phyloP scores from a whole-genome alignment of 2,113 vertebrate species.

The Tachycineta bicolor region DNA sequence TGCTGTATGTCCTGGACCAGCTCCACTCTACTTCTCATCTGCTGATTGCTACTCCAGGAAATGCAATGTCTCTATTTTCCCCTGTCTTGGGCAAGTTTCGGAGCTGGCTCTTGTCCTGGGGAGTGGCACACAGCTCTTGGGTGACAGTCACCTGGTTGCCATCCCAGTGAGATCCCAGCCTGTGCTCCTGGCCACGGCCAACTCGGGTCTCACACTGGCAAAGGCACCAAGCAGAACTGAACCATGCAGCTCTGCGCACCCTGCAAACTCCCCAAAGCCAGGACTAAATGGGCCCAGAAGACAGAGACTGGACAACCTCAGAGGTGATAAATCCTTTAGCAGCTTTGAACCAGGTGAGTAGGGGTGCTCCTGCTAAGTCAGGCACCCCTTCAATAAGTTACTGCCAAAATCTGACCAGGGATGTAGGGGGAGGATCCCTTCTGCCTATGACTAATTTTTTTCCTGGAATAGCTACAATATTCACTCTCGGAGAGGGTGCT shows the following conservation, averaged over 20 bases:
- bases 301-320: background rate
- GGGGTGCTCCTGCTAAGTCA: background rate
- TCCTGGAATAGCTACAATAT: background rate
- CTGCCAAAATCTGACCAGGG: background rate
- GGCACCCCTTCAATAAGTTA: background rate
- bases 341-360: background rate
- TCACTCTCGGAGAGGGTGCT: background rate
- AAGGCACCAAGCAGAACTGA: background rate
- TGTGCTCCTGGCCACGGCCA: background rate
- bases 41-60: background rate
- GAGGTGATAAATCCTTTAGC: background rate
- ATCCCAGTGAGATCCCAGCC: background rate
- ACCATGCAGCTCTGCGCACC: rapidly evolving
- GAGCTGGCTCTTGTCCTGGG: background rate
- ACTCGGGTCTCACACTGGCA: background rate
- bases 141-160: background rate
- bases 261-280: rapidly evolving
- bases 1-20: background rate
- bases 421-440: background rate
- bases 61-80: background rate
- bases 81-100: background rate
- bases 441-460: background rate
- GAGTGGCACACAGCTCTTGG: background rate
- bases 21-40: background rate
- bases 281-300: background rate